A percentile compares a stretch with the other conserved stretches of the same genome.
These are phyloP conservation scores for Cyrtodaria siliqua DNA, from an alignment of 2,888 invertebrate genomes.

Conservation along the genomic window DNA sequence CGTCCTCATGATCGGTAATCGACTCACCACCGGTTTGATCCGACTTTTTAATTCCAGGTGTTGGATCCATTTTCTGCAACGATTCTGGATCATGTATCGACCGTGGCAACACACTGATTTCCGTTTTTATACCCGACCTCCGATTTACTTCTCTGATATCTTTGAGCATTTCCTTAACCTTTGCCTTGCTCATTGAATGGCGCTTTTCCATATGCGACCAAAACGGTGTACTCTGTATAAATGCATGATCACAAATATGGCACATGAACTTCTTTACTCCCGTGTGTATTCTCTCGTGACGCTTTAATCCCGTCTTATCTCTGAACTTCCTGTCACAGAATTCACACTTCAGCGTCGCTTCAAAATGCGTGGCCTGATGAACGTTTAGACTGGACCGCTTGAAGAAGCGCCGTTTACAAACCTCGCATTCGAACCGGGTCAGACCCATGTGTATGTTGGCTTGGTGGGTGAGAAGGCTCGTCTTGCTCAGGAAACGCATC, in stretches of 20 bases:
- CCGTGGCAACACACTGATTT: slow-evolving; percentile 25
- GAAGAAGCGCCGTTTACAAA: slow-evolving; percentile 54
- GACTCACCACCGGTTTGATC: not conserved
- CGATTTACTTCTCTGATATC: slow-evolving; percentile 35
- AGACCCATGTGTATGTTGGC: slow-evolving; percentile 62
- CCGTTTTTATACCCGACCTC: slow-evolving; percentile 28
- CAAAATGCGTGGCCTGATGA: slow-evolving; percentile 59
- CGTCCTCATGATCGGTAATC: not conserved
- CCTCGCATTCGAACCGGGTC: slow-evolving; percentile 57
- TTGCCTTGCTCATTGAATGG: slow-evolving; percentile 40
- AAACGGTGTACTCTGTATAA: slow-evolving; percentile 62
- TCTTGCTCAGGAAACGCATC: slow-evolving; percentile 49
- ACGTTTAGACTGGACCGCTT: slow-evolving; percentile 54
- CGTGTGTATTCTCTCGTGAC: slow-evolving; percentile 58
- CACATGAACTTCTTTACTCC: slow-evolving; percentile 56
- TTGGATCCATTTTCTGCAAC: no score
- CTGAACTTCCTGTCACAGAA: slow-evolving; percentile 59
- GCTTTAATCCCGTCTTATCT: slow-evolving; percentile 54
- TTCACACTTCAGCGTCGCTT: slow-evolving; percentile 52
- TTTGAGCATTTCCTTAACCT: slow-evolving; percentile 40
- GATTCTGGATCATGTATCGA: no score
- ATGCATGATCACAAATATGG: slow-evolving; percentile 58
- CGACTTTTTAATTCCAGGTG: no score
- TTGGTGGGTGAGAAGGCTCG: slow-evolving; percentile 46
- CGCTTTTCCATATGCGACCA: slow-evolving; percentile 61